Conservation (phyloP, 2,888 invertebrate genomes). For the Troglohyphantes excavatus region DNA sequence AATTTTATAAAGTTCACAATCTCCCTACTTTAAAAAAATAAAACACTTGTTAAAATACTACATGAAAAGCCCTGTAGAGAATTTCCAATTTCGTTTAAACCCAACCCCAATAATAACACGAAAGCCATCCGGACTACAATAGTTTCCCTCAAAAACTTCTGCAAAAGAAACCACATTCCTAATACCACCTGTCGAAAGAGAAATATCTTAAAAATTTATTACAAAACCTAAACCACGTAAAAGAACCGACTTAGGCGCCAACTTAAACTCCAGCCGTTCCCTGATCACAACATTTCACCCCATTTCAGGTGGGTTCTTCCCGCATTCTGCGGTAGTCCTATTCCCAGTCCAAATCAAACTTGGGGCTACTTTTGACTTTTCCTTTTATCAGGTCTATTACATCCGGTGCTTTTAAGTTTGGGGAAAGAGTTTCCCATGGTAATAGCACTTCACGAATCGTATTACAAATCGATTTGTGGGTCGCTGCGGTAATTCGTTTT, state of each 20-base stretch:
- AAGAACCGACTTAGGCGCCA: slow-evolving; percentile 4
- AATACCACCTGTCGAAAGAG: background rate
- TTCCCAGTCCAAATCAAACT: slow-evolving; percentile 64
- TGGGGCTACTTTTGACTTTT: slow-evolving; percentile 46
- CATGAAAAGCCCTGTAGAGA: background rate
- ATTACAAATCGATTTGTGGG: slow-evolving; percentile 72
- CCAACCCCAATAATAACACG: background rate
- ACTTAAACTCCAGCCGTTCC: slow-evolving; percentile 33
- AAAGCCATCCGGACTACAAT: background rate
- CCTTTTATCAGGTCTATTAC: slow-evolving; percentile 58
- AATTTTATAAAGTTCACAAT: background rate
- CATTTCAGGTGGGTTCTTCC: slow-evolving; percentile 21
- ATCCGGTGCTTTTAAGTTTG: slow-evolving; percentile 51
- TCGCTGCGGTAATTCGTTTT: slow-evolving; percentile 75
- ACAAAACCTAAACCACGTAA: slow-evolving; percentile 13
- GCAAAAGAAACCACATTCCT: slow-evolving; percentile 29
- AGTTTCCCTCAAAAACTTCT: background rate
- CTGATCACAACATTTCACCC: slow-evolving; percentile 37
- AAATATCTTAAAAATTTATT: slow-evolving; percentile 62
- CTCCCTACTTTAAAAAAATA: background rate
- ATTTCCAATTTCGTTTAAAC: background rate
- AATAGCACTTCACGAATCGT: slow-evolving; percentile 62
- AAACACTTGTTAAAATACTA: background rate
- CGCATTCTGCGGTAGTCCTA: slow-evolving; percentile 18
- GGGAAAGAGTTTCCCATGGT: slow-evolving; percentile 59